Percentiles rank a stretch among this genome's conserved stretches.
Conservation (phyloP, 2,797 vertebrate species). For the Tachyglossus aculeatus region DNA sequence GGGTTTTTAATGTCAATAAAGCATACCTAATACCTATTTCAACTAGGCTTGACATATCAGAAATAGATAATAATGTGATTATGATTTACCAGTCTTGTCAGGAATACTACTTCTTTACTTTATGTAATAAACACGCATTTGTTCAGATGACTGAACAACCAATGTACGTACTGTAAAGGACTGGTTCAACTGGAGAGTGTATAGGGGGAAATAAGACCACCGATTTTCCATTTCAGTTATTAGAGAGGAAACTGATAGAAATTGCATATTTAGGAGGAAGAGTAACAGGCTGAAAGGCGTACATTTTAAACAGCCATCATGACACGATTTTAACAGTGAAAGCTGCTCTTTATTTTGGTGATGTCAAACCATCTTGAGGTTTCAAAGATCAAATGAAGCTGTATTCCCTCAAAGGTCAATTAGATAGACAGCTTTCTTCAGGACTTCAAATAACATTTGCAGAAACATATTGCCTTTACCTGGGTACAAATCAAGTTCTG, state of each 20-base stretch:
- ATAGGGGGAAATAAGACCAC: background rate
- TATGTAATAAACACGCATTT: background rate
- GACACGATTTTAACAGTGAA: background rate
- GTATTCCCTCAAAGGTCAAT: background rate
- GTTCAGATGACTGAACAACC: background rate
- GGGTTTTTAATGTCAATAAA: background rate
- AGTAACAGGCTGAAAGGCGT: background rate
- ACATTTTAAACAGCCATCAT: background rate
- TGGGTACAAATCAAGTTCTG: background rate
- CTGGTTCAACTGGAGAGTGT: background rate
- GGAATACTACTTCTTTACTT: background rate
- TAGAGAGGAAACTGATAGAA: background rate
- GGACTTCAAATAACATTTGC: background rate
- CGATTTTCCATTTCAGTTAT: background rate
- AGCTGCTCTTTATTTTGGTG: background rate
- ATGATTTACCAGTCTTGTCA: background rate
- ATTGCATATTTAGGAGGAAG: background rate
- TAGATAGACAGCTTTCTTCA: background rate
- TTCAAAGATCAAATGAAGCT: background rate
- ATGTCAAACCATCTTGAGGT: background rate
- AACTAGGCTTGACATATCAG: background rate
- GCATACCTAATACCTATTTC: background rate
- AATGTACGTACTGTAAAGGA: background rate
- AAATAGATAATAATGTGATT: background rate
- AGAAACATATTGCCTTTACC: background rate